A percentile compares a stretch with the other conserved stretches of the same genome.
Evolutionary conservation across 2,888 invertebrate genomes (phyloP).

Genomic region (Tanypteryx hageni): DNA sequence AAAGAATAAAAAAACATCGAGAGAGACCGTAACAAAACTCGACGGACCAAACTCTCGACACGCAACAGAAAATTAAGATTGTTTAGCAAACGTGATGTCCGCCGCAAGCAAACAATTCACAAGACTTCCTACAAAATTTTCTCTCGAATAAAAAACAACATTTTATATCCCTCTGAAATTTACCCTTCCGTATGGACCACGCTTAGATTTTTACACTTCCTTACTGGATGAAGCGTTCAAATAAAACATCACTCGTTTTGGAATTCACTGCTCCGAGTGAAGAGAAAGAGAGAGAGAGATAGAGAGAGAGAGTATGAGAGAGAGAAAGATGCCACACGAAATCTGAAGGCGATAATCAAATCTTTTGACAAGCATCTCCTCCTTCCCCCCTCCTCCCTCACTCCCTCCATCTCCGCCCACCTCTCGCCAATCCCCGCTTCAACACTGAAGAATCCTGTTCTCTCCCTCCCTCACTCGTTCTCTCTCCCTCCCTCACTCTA

Average conservation of each 20-base stretch:
- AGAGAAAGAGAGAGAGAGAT: neutral
- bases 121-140: neutral
- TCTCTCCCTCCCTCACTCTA: neutral
- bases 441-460: neutral
- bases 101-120: neutral
- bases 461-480: neutral
- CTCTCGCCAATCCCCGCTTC: slow-evolving; percentile 9
- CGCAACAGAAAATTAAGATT: neutral
- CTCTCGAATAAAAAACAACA: neutral
- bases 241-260: slow-evolving; percentile 41
- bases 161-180: neutral
- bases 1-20: neutral
- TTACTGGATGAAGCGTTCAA: slow-evolving; percentile 23
- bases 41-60: neutral
- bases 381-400: neutral
- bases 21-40: neutral
- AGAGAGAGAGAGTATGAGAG: neutral
- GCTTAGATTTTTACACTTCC: slow-evolving; percentile 8
- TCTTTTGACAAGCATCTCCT: slow-evolving; percentile 30
- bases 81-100: neutral
- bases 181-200: neutral
- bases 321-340: slow-evolving; percentile 16
- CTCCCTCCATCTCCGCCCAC: neutral
- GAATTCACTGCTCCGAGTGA: neutral
- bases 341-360: slow-evolving; percentile 51